Evolutionary conservation across 1,140 invertebrate species (phyloP), one percentile per base, ranked within the genome.

Genomic region (Eumeta japonica): DNA sequence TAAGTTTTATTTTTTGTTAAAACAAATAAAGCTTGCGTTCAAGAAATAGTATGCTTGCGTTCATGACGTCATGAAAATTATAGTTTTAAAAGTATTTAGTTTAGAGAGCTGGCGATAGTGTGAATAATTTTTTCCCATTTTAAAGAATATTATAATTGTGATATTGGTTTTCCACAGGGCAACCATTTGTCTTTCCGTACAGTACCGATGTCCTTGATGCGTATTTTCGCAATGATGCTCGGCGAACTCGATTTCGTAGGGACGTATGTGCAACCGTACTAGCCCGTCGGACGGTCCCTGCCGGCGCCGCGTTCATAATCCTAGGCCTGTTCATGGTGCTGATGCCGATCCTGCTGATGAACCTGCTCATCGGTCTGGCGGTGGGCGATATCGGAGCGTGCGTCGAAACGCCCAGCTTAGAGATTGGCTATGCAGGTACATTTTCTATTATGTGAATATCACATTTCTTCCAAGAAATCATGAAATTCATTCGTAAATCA

Each of bases 261-360:
- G 7, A 89, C 88, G 1, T 94, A 90, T 62, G 88, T 92, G 2
- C 82, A 85, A 28, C 87, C 90, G 0, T 86, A 83, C 39, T 75
- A 73, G 28, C 41, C 59, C 10, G 65, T 70, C 3, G 67, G 67
- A 16, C 58, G 92, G 14, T 87, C 85, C 10, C 89, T 85, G 58
- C 86, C 88, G 7, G 66, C 82, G 28, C 88, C 0, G 85, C 87
- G 0, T 88, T 90, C 53, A 55, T 88, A n/a, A 86, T 94, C 31
- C 78, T 95, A 1, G 79, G 83, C 1, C 53, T 92, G 0, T 95
- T 94, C 52, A 90, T 93, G 81, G 84, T 94, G 5, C 70, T 94
- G 3, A 93, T 94, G 89, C 90, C 91, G 1, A 92, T 95, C 59
- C 71, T 95, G 2, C 72, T 94, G 35, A 94, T 94, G 88, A 95